phyloP scores from a whole-genome alignment of 1,140 invertebrate genomes.

The Drosophila kikkawai region DNA sequence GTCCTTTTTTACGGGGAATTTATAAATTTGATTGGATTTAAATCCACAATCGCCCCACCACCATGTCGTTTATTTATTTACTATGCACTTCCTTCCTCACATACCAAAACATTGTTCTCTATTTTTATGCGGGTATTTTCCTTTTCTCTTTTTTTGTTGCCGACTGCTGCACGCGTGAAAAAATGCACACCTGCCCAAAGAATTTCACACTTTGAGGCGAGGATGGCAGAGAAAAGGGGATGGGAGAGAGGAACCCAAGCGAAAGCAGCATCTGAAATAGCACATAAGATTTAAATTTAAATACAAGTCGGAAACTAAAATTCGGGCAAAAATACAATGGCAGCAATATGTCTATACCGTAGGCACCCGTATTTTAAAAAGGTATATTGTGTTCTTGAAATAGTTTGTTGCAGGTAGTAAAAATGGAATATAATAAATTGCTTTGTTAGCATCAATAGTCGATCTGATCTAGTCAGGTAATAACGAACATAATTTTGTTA shows the following conservation, averaged over 20 bases:
- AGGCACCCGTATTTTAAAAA: too few species aligned
- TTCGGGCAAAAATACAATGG: constrained; percentile 52
- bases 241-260: constrained; percentile 12
- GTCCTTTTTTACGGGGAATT: constrained; percentile 28
- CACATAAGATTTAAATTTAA: constrained; percentile 66
- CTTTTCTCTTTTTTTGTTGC: constrained; percentile 65
- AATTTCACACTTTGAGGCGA: constrained; percentile 67
- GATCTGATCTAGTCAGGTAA: background rate
- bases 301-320: constrained; percentile 55
- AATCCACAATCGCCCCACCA: background rate
- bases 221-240: background rate
- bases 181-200: constrained; percentile 77
- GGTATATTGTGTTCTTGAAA: background rate
- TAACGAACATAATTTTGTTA: background rate
- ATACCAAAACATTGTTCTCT: constrained; percentile 51
- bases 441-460: background rate
- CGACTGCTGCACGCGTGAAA: constrained; percentile 53
- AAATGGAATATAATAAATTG: background rate
- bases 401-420: background rate
- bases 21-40: constrained; percentile 48
- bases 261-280: constrained; percentile 64
- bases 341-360: constrained; percentile 15
- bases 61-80: constrained; percentile 51
- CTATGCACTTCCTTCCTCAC: constrained; percentile 24
- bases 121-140: constrained; percentile 17